These are phyloP conservation scores for Catocala sponsa DNA, from an alignment of 2,888 invertebrate species.

Conservation along the genomic window DNA sequence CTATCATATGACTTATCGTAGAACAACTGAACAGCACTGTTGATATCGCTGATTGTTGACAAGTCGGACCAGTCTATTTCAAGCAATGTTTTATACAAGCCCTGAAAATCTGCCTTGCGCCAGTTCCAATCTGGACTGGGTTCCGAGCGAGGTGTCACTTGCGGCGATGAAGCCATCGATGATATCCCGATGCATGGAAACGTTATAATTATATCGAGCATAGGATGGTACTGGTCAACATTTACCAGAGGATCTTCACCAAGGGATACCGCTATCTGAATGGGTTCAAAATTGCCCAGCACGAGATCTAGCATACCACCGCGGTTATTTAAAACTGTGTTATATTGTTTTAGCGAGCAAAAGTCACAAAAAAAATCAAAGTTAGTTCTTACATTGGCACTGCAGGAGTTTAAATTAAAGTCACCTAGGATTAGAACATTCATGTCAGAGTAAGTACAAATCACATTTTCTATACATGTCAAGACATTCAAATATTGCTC, in stretches of 20 bases:
- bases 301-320: not conserved
- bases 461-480: slow-evolving; percentile 1
- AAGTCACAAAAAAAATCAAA: no score
- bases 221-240: no score
- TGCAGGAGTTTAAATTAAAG: no score
- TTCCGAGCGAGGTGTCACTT: no score
- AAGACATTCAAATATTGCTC: not conserved
- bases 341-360: no score
- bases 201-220: no score
- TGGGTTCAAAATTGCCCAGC: not conserved
- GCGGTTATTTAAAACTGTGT: not conserved
- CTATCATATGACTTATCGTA: slow-evolving; percentile 10
- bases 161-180: no score
- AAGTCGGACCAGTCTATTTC: slow-evolving; percentile 3
- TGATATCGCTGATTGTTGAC: not conserved
- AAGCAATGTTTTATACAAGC: not conserved
- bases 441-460: not conserved
- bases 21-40: slow-evolving; percentile 11
- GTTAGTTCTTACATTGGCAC: no score
- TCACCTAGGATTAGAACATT: not conserved
- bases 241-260: not conserved
- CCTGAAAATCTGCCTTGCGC: slow-evolving; percentile 8
- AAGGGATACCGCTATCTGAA: not conserved
- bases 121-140: slow-evolving; percentile 5
- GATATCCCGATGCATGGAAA: no score